Evolutionary conservation across 2,113 vertebrate genomes (phyloP), one percentile per base, ranked within the genome.

Genomic region (Gulo gulo): DNA sequence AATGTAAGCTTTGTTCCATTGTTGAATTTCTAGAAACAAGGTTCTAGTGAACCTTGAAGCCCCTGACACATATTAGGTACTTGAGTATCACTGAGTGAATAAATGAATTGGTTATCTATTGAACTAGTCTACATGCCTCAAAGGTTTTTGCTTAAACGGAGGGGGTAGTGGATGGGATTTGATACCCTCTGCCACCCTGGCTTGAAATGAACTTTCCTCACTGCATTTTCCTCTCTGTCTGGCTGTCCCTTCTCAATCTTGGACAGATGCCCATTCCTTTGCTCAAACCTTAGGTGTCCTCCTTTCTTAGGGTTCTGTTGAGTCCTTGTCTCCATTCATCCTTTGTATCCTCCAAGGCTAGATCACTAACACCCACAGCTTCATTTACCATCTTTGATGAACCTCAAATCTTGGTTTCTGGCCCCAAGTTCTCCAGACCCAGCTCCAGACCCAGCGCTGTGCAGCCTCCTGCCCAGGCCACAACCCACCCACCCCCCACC

Each of bases 391-490:
- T 91, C 76, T 91, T 71, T 26, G 90, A 50, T 26, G 7, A 96
- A 71, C 47, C 52, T 92, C 87, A 82, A 74, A 95, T 61, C 50
- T 79, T 93, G 50, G 42, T 91, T 65, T 93, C 59, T 78, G 52
- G 81, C 20, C 18, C 65, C 83, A 74, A 24, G 50, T 59, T 80
- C n/a, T 85, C 39, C 39, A 42, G 39, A 42, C 39, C 39, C 39
- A 88, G 21, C n/a, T 67, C 45, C 36, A 63, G 69, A 76, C 29
- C 26, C 26, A 20, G 7, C 36, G 11, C 59, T 78, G 74, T 3
- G 55, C 31, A 45, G 11, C 24, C 69, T 59, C 79, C 39, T 52
- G 39, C 15, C 52, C 15, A 42, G 4, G 15, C 15, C 52, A 42
- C 39, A 42, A 42, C 52, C 0, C 52, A 1, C 16, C 15, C 52